Base-by-base conservation (phyloP, 2,113 vertebrate genomes). In the Cyprinodon tularosa region DNA sequence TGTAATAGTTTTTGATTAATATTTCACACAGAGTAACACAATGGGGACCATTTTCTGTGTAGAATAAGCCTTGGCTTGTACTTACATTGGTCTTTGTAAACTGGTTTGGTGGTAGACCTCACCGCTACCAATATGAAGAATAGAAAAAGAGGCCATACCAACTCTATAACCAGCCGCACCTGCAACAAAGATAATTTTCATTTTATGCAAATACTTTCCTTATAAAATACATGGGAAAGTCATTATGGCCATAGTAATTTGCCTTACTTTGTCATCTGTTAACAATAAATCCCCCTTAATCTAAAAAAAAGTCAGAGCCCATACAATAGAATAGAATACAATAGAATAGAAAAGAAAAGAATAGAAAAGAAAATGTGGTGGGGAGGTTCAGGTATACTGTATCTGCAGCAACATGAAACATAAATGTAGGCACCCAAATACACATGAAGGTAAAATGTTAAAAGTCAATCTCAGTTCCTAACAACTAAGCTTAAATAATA, bases 121-220 rank as follows among this genome's bases (percentile, higher is more conserved):
- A 99, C 97, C 64, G 93, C 92, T 81, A 98, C 96, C 82, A 99
- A 87, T 74, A 99, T 98, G 86, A 99, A 93, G 93, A 99, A 99
- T 87, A 99, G 96, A 84, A 99, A 97, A 1, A 99, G 93, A 75
- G 98, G 98, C 98, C 98, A 99, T 65, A 96, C 53, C 65, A 99
- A 69, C 89, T 99, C 98, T 2, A 98, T 84, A 69, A 97, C 74
- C 83, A 99, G 87, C 74, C 97, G 96, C 86, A 96, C 91, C 98
- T 99, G 92, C 57, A 87, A 4, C 80, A 75, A 86, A 73, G 7
- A 80, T 4, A 66, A 3, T 47, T 9, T 1, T 2, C 3, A 15
- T 14, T 65, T 12, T 20, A 57, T 74, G 83, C 62, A 48, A 61
- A 71, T 66, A 20, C 73, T 63, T 62, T 44, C n/a, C 37, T 50